Percentiles rank a stretch among this genome's conserved stretches.
These are phyloP conservation scores for Aegotheles bennettii DNA, from an alignment of 2,113 vertebrate genomes.

Conservation along the genomic window DNA sequence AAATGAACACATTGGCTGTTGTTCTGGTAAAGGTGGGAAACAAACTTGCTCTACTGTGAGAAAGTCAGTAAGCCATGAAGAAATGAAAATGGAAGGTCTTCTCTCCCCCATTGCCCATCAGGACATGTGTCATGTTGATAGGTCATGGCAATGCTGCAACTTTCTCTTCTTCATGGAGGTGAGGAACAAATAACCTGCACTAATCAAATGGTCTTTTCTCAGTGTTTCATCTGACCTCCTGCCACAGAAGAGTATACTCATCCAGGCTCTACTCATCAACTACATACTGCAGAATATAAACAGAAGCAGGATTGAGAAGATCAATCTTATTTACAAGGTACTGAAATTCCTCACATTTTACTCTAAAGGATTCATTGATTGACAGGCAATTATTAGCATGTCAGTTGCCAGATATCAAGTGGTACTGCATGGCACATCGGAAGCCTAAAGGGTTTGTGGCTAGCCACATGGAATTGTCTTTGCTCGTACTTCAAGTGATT, in stretches of 20 bases:
- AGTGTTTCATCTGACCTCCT: not conserved
- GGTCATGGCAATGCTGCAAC: not conserved
- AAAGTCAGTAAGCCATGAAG: not conserved
- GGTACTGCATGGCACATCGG: not conserved
- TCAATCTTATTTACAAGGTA: conserved; percentile 15
- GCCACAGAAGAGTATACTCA: not conserved
- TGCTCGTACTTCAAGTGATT: not conserved
- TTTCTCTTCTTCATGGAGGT: not conserved
- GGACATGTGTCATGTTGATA: not conserved
- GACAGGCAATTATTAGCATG: not conserved
- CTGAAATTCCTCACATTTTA: not conserved
- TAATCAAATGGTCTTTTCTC: not conserved
- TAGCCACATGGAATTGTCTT: not conserved
- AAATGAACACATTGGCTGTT: not conserved
- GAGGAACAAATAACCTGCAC: not conserved
- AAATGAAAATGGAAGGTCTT: not conserved
- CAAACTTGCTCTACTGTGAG: not conserved
- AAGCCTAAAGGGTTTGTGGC: not conserved
- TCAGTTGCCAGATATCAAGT: not conserved
- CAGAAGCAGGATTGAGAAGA: not conserved
- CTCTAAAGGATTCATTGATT: not conserved
- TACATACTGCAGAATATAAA: not conserved
- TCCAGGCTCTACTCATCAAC: not conserved
- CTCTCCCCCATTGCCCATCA: not conserved
- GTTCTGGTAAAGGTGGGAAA: not conserved